Evolutionary conservation across 2,888 invertebrate genomes (phyloP), one percentile per base, ranked within the genome.

Genomic region (Aphidoletes aphidimyza): DNA sequence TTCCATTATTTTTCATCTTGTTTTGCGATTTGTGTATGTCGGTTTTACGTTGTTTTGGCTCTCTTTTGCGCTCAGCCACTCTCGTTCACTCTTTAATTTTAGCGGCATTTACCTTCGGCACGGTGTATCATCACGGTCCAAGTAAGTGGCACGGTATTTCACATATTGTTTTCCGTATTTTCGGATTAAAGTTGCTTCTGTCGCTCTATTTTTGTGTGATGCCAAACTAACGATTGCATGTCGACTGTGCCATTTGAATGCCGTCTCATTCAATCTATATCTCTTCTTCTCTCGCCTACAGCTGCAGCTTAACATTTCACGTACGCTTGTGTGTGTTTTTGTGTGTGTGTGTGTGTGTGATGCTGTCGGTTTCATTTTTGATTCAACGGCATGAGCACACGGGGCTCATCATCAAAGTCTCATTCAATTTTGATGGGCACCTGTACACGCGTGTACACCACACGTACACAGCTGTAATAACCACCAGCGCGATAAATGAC

Each of bases 371-470:
- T 47, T 47, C 17, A 11, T 47, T 47, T 47, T 11, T 47, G 17
- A 2, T 17, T 47, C 14, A 17, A 19, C 47, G 47, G 22, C 54
- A n/a, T n/a, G n/a, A 22, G 54, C 22, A 47, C 17, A 8, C 54
- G 22, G 34, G 14, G 69, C n/a, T 69, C 69, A 30, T 69, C 69
- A 69, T 69, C 69, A 69, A 69, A 69, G 69, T 34, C 34, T 34
- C 69, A 69, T 69, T 69, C 69, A 69, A 69, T 69, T 69, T 69
- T 69, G 69, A 69, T 69, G 30, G 34, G 69, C 69, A 69, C 69
- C 69, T 30, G 69, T n/a, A 69, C 69, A 69, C 34, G 69, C 54
- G 69, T 14, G 14, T 54, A 22, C 22, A 1, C 22, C 47, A 17
- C 47, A 19, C 9, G 9, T 47, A 47, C 47, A 47, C 19, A 47